Evolutionary conservation across 2,113 vertebrate species (phyloP).

Genomic region (Sceloporus undulatus): DNA sequence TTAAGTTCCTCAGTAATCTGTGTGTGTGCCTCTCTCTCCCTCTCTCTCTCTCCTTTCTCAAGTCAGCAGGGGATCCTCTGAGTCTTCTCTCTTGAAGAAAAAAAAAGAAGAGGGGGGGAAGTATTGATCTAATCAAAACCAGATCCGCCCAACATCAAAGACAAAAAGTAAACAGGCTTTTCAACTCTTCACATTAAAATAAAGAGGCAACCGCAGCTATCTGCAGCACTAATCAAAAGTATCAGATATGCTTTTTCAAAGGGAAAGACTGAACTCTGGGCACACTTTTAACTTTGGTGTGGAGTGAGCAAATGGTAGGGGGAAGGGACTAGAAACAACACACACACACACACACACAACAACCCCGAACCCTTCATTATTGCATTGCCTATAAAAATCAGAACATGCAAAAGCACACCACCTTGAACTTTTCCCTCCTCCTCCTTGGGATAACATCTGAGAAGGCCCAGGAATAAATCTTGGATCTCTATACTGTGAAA

Average conservation of each 20-base stretch:
- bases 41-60: slow-evolving; percentile 77
- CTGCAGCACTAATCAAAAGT: slow-evolving; percentile 74
- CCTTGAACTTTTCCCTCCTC: background rate
- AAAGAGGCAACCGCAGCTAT: slow-evolving; percentile 63
- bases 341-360: slow-evolving; percentile 18
- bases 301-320: background rate
- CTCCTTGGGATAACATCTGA: slow-evolving; percentile 28
- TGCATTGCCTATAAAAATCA: background rate
- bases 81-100: slow-evolving; percentile 87
- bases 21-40: slow-evolving; percentile 69
- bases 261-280: slow-evolving; percentile 69
- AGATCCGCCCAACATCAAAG: slow-evolving; percentile 95
- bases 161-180: slow-evolving; percentile 88
- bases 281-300: slow-evolving; percentile 60
- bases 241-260: slow-evolving; percentile 70
- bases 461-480: slow-evolving; percentile 34
- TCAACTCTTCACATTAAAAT: slow-evolving; percentile 80
- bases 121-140: slow-evolving; percentile 98
- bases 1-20: slow-evolving; percentile 81
- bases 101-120: slow-evolving; percentile 78
- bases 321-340: background rate
- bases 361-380: slow-evolving; percentile 35
- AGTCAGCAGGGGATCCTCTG: slow-evolving; percentile 95
- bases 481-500: slow-evolving; percentile 58
- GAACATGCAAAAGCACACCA: slow-evolving; percentile 3